Evolutionary conservation across 2,797 vertebrate genomes (phyloP), one percentile per base, ranked within the genome.

Genomic region (Moxostoma hubbsi): DNA sequence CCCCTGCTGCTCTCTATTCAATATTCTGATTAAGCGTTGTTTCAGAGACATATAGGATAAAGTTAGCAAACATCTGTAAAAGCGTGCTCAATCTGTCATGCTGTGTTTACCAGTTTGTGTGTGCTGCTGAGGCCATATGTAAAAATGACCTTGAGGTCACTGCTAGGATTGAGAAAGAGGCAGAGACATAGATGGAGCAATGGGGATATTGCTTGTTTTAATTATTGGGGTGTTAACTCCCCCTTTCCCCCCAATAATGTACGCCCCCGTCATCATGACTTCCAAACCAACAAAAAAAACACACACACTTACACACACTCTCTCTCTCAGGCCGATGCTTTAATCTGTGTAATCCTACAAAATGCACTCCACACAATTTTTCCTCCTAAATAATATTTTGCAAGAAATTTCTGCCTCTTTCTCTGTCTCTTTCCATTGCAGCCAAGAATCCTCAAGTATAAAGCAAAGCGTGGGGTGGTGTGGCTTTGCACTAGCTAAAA

Each of bases 271-370:
- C 51, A 64, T 79, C 49, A 62, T 10, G 16, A 10, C 16, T 49
- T 43, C 16, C 18, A 49, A 71, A 75, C 49, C 16, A 15, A 62
- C 57, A 64, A 13, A 78, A 43, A 18, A 24, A 13, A 66, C 68
- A 82, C 50, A 75, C 58, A 46, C 57, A 49, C 47, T 4, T 36
- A 36, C 36, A 4, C 36, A 36, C 4, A 4, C 36, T 36, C 4
- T 36, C 3, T 36, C 36, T 63, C 47, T 58, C 49, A 66, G 18
- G 5, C 64, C 24, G 70, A 80, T 70, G 57, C 73, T 75, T 81
- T 82, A 82, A 85, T 81, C 83, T 82, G 75, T 69, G 78, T 85
- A 85, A 85, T 85, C 84, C 84, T 72, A 15, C 71, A 71, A 82
- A 82, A 74, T 67, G 61, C 66, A 75, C 54, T 57, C 6, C 18